Evolutionary conservation across 2,888 invertebrate genomes (phyloP).

Genomic region (Pandemis corylana): DNA sequence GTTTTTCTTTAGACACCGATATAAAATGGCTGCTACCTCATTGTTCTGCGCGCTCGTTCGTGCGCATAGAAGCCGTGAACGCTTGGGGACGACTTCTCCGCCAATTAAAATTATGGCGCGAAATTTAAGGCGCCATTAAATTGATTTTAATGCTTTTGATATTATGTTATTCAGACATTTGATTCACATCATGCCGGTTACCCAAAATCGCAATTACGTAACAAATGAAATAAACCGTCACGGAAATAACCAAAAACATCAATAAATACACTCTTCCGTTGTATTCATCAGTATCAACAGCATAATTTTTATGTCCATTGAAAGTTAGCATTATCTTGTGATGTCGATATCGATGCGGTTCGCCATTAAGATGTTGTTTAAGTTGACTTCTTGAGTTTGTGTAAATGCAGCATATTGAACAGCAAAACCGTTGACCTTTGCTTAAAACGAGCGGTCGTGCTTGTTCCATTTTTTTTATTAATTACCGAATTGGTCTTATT

Average conservation of each 20-base stretch:
- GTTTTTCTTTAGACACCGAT: slow-evolving; percentile 85
- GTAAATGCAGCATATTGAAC: slow-evolving; percentile 66
- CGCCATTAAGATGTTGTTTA: slow-evolving; percentile 75
- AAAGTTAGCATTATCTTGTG: slow-evolving; percentile 56
- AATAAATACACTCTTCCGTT: slow-evolving; percentile 63
- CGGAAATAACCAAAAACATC: slow-evolving; percentile 61
- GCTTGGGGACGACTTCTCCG: slow-evolving; percentile 85
- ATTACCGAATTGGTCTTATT: not conserved
- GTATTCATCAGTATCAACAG: slow-evolving; percentile 57
- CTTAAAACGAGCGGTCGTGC: not conserved
- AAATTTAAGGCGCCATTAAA: slow-evolving; percentile 81
- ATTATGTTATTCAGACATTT: slow-evolving; percentile 60
- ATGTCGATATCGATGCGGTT: slow-evolving; percentile 73
- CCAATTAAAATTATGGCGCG: slow-evolving; percentile 85
- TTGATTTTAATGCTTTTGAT: slow-evolving; percentile 53
- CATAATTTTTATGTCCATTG: slow-evolving; percentile 51
- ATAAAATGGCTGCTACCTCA: slow-evolving; percentile 86
- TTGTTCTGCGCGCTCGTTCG: slow-evolving; percentile 86
- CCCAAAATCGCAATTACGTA: slow-evolving; percentile 60
- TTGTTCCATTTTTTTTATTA: slow-evolving; percentile 8
- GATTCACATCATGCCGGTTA: slow-evolving; percentile 50
- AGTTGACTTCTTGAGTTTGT: slow-evolving; percentile 78
- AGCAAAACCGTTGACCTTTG: slow-evolving; percentile 63
- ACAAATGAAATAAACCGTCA: slow-evolving; percentile 69
- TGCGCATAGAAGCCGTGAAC: slow-evolving; percentile 86